phyloP scores from a whole-genome alignment of 1,140 invertebrate species.

The Lucilia cuprina region DNA sequence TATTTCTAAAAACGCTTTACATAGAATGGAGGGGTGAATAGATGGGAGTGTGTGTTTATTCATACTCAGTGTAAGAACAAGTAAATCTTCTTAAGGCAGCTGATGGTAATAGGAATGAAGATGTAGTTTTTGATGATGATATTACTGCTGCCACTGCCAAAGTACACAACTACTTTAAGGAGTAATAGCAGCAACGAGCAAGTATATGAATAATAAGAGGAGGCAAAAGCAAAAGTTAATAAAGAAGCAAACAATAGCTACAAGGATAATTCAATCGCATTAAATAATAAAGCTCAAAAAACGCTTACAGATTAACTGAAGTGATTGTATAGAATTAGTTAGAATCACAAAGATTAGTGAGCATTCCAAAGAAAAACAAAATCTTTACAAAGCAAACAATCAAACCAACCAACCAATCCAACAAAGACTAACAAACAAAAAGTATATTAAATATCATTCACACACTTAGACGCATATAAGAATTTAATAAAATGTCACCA shows the following conservation, averaged over 20 bases:
- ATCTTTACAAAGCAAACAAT: background rate
- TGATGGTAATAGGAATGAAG: background rate
- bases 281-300: conserved; percentile 30
- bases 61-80: background rate
- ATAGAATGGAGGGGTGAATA: background rate
- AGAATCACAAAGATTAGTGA: conserved; percentile 21
- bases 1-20: background rate
- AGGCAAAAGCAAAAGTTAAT: conserved; percentile 22
- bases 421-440: background rate
- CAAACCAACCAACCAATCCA: background rate
- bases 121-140: background rate
- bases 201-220: background rate
- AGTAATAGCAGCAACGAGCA: background rate
- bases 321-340: conserved; percentile 25
- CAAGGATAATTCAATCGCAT: conserved; percentile 28
- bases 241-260: conserved; percentile 26
- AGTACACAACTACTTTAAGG: background rate
- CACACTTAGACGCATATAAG: background rate
- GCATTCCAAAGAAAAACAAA: conserved; percentile 12
- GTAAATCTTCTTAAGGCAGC: conserved; percentile 21
- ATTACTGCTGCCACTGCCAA: background rate
- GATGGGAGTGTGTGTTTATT: background rate
- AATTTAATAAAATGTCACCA: background rate
- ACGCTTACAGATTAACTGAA: conserved; percentile 31
- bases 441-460: background rate